Base-by-base conservation (phyloP, 2,888 invertebrate genomes). In the Hermaeophaga mercurialis region DNA sequence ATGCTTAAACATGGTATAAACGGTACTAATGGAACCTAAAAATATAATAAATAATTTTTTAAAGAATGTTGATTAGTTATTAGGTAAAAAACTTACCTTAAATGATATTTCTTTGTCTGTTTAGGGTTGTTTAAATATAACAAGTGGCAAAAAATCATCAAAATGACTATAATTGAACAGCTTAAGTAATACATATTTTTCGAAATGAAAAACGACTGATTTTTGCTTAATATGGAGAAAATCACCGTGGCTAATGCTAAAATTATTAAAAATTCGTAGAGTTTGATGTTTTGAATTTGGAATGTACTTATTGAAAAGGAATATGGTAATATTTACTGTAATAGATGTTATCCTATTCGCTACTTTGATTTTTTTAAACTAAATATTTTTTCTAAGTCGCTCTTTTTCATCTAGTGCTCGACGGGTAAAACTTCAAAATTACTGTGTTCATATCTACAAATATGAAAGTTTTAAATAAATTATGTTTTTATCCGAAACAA, bases 21-120 rank as follows among this genome's bases (percentile, higher is more conserved):
- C 0, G 95, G 95, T 7, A 95, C 90, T 46, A 88, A 78, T 0
- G 94, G 94, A 18, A 94, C 90, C 90, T 90, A 67, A 44, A 74
- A 71, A 19, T 12, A 22, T 3, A 11, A 39, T n/a, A n/a, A n/a
- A n/a, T n/a, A n/a, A 7, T 15, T 33, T 8, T 22, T n/a, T n/a
- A n/a, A n/a, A n/a, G n/a, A n/a, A n/a, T n/a, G n/a, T n/a, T n/a
- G n/a, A n/a, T n/a, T n/a, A n/a, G n/a, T n/a, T n/a, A n/a, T n/a
- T n/a, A n/a, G n/a, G n/a, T n/a, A n/a, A 22, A 47, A 34, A 17
- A 2, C 34, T 41, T 19, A 56, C 56, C 56, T 56, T 56, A 34
- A 56, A 56, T 36, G 49, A 17, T 39, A 54, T 46, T 22, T 49
- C 39, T 8, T n/a, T 26, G 17, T 49, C 24, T 8, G 49, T 43